Evolutionary conservation across 1,140 invertebrate genomes (phyloP).

Genomic region (Physella acuta): DNA sequence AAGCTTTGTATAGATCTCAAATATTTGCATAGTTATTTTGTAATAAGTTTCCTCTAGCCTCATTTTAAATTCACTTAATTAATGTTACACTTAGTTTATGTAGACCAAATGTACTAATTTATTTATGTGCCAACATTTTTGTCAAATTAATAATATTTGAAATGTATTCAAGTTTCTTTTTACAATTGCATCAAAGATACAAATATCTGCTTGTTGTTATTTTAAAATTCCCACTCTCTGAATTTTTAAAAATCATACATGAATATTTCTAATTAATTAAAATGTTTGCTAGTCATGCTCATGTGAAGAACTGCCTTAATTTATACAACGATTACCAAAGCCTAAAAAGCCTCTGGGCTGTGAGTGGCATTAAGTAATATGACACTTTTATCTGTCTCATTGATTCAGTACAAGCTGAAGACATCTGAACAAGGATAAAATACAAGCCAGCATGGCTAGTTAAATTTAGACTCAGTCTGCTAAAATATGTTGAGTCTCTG

Average conservation of each 20-base stretch:
- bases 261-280: background rate
- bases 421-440: no score
- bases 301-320: background rate
- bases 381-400: no score
- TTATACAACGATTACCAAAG: no score
- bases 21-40: slow-evolving; percentile 26
- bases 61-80: background rate
- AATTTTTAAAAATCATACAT: background rate
- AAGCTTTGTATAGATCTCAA: slow-evolving; percentile 34
- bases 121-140: background rate
- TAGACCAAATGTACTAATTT: background rate
- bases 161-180: background rate
- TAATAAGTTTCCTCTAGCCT: background rate
- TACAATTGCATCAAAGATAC: background rate
- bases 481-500: no score
- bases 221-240: background rate
- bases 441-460: no score
- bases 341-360: no score
- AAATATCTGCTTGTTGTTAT: background rate
- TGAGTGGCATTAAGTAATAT: no score
- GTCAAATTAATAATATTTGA: no score
- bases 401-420: no score
- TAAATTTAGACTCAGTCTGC: no score
- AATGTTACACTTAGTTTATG: background rate
- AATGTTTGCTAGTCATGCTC: background rate